These are phyloP conservation scores for Hiodon alosoides DNA, from an alignment of 2,113 vertebrate genomes.

Conservation along the genomic window DNA sequence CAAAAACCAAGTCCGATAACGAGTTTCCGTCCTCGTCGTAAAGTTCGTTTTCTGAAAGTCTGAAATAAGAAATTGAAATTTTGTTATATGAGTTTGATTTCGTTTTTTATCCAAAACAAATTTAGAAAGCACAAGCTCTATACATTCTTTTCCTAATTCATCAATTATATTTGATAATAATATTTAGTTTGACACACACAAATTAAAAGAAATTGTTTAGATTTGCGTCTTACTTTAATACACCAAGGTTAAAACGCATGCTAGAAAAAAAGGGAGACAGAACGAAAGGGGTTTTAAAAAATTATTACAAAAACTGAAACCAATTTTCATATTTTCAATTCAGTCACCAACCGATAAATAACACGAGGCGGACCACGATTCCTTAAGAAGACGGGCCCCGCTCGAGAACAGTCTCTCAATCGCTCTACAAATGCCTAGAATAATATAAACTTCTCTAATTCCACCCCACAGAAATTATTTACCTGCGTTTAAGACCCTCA, in stretches of 20 bases:
- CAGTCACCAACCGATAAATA: neutral
- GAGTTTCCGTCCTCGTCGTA: constrained; percentile 86
- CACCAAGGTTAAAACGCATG: constrained; percentile 29
- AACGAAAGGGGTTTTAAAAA: constrained; percentile 25
- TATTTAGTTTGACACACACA: constrained; percentile 8
- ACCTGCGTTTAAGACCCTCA: too few relatives aligned
- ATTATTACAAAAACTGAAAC: constrained; percentile 15
- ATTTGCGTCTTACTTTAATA: constrained; percentile 29
- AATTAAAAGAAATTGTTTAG: constrained; percentile 18
- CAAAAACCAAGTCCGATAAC: constrained; percentile 78
- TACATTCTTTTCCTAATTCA: neutral
- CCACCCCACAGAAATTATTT: too few relatives aligned
- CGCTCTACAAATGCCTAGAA: neutral
- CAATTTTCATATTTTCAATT: constrained; percentile 3
- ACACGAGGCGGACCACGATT: neutral
- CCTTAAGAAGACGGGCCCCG: neutral
- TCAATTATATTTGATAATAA: neutral
- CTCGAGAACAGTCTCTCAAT: neutral
- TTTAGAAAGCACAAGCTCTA: too few relatives aligned
- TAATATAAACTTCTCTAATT: too few relatives aligned
- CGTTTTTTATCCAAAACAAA: too few relatives aligned
- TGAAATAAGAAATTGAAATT: constrained; percentile 47
- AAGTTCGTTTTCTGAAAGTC: constrained; percentile 79
- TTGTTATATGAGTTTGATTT: constrained; percentile 5
- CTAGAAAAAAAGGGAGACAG: constrained; percentile 26